Evolutionary conservation across 2,888 invertebrate genomes (phyloP).

Genomic region (Rapana venosa): DNA sequence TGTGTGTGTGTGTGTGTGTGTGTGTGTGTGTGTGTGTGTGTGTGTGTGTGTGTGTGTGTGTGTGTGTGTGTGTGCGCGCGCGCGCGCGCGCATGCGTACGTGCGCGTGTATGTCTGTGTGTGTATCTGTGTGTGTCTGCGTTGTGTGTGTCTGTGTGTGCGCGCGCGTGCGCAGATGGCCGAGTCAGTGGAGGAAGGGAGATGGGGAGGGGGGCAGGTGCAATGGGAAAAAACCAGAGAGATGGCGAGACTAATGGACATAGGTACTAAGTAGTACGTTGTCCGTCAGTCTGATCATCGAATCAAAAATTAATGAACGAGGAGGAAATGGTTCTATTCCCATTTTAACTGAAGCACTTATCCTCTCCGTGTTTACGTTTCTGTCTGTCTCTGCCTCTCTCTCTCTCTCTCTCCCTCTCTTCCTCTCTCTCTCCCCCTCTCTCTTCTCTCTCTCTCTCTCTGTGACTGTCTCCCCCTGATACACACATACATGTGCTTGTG

Average conservation of each 20-base stretch:
- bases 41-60: background rate
- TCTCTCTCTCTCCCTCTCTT: background rate
- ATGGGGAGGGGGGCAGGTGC: no score
- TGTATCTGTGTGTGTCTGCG: background rate
- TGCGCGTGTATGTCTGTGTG: background rate
- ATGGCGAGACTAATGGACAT: no score
- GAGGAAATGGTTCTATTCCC: background rate
- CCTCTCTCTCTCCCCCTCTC: background rate
- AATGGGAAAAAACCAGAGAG: no score
- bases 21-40: slow-evolving; percentile 5
- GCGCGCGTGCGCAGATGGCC: background rate
- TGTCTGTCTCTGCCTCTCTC: background rate
- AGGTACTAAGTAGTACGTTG: background rate
- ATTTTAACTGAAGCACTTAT: background rate
- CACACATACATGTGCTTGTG: no score
- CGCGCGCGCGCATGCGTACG: background rate
- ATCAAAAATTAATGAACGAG: background rate
- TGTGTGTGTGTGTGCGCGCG: background rate
- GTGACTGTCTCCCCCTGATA: no score
- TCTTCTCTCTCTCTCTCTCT: background rate
- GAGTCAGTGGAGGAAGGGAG: background rate
- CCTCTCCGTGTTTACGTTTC: background rate
- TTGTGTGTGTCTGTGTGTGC: background rate
- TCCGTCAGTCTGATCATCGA: background rate
- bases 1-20: slow-evolving; percentile 10